Percentiles rank a stretch among this genome's conserved stretches.
Conservation (phyloP, 2,888 invertebrate species). For the Nomada flava region DNA sequence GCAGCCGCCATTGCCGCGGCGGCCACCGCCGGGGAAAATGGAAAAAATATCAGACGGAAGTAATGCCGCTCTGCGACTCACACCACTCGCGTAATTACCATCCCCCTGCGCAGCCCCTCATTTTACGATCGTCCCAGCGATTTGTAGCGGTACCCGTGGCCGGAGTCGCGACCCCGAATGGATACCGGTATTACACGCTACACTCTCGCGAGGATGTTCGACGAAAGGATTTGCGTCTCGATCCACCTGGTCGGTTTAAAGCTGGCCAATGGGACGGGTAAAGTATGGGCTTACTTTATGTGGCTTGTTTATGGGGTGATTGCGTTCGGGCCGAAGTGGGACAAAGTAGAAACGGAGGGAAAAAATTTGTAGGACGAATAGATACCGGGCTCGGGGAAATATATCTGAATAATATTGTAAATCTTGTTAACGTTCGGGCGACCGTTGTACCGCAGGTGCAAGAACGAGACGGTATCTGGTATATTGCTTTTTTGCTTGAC, state of each 20-base stretch:
- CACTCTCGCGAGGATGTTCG: neutral
- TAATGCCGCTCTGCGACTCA: slow-evolving; percentile 33
- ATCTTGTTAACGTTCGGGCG: no score
- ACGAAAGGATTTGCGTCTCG: slow-evolving; percentile 15
- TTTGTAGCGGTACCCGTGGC: slow-evolving; percentile 35
- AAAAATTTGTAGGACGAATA: neutral
- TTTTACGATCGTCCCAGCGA: slow-evolving; percentile 26
- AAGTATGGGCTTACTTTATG: neutral
- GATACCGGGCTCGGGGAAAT: neutral
- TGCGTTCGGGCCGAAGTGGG: neutral
- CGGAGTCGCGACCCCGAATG: neutral
- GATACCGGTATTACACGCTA: slow-evolving; percentile 3
- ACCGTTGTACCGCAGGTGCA: no score
- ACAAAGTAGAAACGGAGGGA: neutral
- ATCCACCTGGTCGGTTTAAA: neutral
- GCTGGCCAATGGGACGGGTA: neutral
- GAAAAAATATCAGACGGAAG: slow-evolving; percentile 62
- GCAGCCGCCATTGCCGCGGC: slow-evolving; percentile 41
- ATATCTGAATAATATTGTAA: no score
- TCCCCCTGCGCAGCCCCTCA: neutral
- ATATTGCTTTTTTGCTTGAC: no score
- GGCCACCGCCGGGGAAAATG: slow-evolving; percentile 44
- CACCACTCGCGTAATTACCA: slow-evolving; percentile 53
- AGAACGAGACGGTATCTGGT: no score
- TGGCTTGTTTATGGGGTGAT: neutral